Evolutionary conservation across 2,113 vertebrate species (phyloP).

Genomic region (Sinocyclocheilus anshuiensis): DNA sequence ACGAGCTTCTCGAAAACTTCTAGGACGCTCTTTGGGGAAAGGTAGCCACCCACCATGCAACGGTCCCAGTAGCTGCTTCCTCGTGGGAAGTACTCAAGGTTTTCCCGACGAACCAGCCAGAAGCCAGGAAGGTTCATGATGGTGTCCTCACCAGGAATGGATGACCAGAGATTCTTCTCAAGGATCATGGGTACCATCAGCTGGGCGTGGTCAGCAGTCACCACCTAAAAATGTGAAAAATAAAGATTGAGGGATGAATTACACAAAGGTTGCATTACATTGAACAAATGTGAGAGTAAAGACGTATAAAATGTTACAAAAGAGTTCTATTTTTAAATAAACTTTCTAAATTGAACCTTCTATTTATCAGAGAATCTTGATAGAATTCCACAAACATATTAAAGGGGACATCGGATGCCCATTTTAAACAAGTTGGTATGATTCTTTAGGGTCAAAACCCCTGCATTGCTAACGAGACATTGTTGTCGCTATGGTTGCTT

Average conservation of each 20-base stretch:
- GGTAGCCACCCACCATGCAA: conserved; percentile 95
- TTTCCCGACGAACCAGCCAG: conserved; percentile 93
- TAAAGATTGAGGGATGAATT: background rate
- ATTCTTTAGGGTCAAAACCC: too few relatives aligned
- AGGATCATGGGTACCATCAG: conserved; percentile 92
- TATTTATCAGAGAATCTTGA: too few relatives aligned
- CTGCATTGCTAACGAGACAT: too few relatives aligned
- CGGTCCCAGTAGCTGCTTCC: conserved; percentile 99
- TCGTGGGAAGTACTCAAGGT: conserved; percentile 94
- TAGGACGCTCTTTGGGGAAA: conserved; percentile 91
- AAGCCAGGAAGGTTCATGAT: conserved; percentile 98
- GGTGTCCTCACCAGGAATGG: conserved; percentile 93
- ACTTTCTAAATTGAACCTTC: too few relatives aligned
- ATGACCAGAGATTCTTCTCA: conserved; percentile 95
- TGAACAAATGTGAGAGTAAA: background rate
- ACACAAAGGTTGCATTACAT: background rate
- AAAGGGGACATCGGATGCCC: too few relatives aligned
- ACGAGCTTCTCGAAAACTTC: conserved; percentile 93
- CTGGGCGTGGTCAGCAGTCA: conserved; percentile 95
- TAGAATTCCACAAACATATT: too few relatives aligned
- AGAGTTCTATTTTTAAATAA: too few relatives aligned
- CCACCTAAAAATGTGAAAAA: conserved; percentile 77
- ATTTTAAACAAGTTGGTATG: too few relatives aligned
- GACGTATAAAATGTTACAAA: too few relatives aligned
- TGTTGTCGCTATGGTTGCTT: too few relatives aligned